phyloP scores from a whole-genome alignment of 53 echinoderm and acorn worm genomes.

The Stichopus horrens region DNA sequence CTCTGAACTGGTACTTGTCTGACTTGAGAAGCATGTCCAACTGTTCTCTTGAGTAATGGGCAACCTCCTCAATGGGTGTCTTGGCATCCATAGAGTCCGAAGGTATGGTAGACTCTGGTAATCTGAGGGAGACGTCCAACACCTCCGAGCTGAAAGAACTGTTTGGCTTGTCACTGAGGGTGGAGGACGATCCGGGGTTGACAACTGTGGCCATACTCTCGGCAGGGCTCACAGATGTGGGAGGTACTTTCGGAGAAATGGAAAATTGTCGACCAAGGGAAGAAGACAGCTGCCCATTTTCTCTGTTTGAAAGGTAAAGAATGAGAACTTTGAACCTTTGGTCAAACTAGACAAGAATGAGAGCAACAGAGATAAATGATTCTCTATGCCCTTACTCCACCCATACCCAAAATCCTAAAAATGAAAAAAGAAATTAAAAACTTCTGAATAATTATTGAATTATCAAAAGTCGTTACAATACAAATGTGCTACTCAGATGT shows the following conservation, averaged over 20 bases:
- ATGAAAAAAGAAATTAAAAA: too few relatives aligned
- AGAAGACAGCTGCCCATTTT: background rate
- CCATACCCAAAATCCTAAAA: too few relatives aligned
- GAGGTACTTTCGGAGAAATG: conserved; percentile 29
- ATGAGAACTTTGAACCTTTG: background rate
- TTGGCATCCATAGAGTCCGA: conserved; percentile 44
- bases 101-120: conserved; percentile 76
- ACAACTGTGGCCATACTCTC: background rate
- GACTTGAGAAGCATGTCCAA: conserved; percentile 62
- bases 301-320: conserved; percentile 6
- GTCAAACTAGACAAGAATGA: too few relatives aligned
- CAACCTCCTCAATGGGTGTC: conserved; percentile 66
- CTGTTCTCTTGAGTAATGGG: conserved; percentile 74
- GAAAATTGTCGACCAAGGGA: conserved; percentile 7
- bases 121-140: conserved; percentile 43
- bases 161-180: background rate
- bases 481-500: too few relatives aligned
- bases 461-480: too few relatives aligned
- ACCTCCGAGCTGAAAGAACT: conserved; percentile 19
- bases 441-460: too few relatives aligned
- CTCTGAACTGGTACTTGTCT: conserved; percentile 65
- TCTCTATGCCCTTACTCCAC: too few relatives aligned
- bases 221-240: background rate
- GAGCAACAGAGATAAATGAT: too few relatives aligned
- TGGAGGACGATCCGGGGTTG: background rate